Percentiles rank a stretch among this genome's conserved stretches.
Evolutionary conservation across 1,140 invertebrate species (phyloP).

Genomic region (Aleiodes sp.): DNA sequence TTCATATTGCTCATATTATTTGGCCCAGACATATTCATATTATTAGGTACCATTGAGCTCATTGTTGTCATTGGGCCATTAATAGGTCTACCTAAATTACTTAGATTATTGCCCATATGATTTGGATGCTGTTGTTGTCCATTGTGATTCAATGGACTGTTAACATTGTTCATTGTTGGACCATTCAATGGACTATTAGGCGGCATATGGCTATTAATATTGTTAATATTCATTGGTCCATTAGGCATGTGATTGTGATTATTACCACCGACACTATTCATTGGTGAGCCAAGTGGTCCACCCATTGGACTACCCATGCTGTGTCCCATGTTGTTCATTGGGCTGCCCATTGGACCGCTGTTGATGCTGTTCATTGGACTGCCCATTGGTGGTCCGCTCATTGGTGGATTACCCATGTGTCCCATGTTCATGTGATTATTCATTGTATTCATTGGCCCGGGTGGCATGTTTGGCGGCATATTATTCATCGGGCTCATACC

Average conservation of each 20-base stretch:
- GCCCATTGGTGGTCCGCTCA: constrained; percentile 75
- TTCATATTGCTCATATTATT: constrained; percentile 62
- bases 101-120: constrained; percentile 68
- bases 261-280: constrained; percentile 59
- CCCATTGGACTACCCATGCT: constrained; percentile 65
- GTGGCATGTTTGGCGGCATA: constrained; percentile 73
- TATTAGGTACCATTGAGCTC: constrained; percentile 69
- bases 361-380: constrained; percentile 77
- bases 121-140: constrained; percentile 68
- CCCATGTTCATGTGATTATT: constrained; percentile 76
- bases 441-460: constrained; percentile 66
- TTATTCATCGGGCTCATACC: constrained; percentile 75
- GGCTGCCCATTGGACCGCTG: constrained; percentile 73
- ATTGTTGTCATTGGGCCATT: constrained; percentile 71
- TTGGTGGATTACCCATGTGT: constrained; percentile 75
- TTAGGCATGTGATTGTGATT: constrained; percentile 59
- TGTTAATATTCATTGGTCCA: constrained; percentile 64
- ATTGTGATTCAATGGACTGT: constrained; percentile 63
- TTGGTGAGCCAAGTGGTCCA: constrained; percentile 61
- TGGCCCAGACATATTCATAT: constrained; percentile 60
- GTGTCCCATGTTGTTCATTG: constrained; percentile 65
- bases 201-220: constrained; percentile 64
- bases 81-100: constrained; percentile 68
- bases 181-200: constrained; percentile 62
- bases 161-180: constrained; percentile 62